Conservation (phyloP, 1,140 invertebrate genomes). For the Patella vulgata region DNA sequence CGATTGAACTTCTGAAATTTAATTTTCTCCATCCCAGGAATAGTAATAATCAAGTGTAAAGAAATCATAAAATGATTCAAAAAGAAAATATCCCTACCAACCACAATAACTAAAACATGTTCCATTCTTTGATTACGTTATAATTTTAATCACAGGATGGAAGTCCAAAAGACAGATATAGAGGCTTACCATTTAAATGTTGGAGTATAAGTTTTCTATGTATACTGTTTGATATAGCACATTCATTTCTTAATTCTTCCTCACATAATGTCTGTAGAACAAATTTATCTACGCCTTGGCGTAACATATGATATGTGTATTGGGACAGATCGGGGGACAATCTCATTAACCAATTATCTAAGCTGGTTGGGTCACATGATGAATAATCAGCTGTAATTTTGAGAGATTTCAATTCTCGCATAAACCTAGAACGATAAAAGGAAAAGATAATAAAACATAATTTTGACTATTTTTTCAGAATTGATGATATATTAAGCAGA, state of each 20-base stretch:
- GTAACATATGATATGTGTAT: slow-evolving; percentile 96
- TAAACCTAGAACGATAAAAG: slow-evolving; percentile 75
- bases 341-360: slow-evolving; percentile 88
- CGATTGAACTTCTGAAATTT: too few relatives aligned
- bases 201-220: slow-evolving; percentile 90
- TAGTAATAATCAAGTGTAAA: too few relatives aligned
- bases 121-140: too few relatives aligned
- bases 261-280: slow-evolving; percentile 77
- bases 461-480: too few relatives aligned
- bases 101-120: too few relatives aligned
- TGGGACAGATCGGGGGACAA: slow-evolving; percentile 93
- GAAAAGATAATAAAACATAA: neutral
- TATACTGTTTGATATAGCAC: slow-evolving; percentile 91
- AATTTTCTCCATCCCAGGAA: too few relatives aligned
- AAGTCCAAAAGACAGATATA: too few relatives aligned
- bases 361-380: slow-evolving; percentile 88
- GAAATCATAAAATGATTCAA: too few relatives aligned
- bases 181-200: slow-evolving; percentile 91
- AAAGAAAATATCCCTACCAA: too few relatives aligned
- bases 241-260: slow-evolving; percentile 89
- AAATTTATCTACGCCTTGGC: slow-evolving; percentile 90
- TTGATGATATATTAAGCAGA: too few relatives aligned
- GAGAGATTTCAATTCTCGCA: slow-evolving; percentile 90
- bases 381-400: slow-evolving; percentile 98
- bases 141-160: too few relatives aligned